Evolutionary conservation across 2,797 vertebrate species (phyloP).

Genomic region (Pseudopleuronectes americanus): DNA sequence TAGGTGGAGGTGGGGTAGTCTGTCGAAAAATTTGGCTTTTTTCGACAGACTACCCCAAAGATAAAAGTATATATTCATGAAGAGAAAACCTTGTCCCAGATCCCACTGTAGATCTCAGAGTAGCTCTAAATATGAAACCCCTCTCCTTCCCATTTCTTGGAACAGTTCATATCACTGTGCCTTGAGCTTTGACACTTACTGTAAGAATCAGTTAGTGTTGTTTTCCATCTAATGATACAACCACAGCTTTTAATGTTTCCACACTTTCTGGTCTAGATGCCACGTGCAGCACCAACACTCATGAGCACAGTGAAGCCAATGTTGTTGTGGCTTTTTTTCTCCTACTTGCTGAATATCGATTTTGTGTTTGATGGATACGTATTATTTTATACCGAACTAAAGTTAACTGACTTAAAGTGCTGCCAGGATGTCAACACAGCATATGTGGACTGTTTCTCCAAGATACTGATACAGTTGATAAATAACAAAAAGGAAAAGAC

Average conservation of each 20-base stretch:
- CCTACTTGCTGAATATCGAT: too few species aligned
- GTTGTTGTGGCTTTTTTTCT: background rate
- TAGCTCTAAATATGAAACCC: background rate
- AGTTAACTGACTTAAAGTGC: conserved; percentile 7
- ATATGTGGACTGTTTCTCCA: background rate
- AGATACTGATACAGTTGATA: background rate
- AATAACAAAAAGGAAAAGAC: background rate
- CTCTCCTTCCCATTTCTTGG: background rate
- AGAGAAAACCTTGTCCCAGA: too few species aligned
- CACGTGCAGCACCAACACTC: background rate
- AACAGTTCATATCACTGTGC: background rate
- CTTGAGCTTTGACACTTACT: background rate
- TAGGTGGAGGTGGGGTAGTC: too few species aligned
- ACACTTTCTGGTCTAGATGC: too few species aligned
- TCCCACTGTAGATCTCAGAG: background rate
- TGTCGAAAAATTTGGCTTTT: too few species aligned
- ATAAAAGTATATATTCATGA: background rate
- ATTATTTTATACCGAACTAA: too few species aligned
- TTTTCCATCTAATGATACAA: too few species aligned
- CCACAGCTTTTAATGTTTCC: too few species aligned
- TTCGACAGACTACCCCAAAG: background rate
- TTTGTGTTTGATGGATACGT: too few species aligned
- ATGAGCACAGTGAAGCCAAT: background rate
- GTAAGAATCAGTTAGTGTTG: too few species aligned
- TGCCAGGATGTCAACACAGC: conserved; percentile 9